Percentiles rank a stretch among this genome's conserved stretches.
These are phyloP conservation scores for Sinella curviseta DNA, from an alignment of 1,140 invertebrate species.

Conservation along the genomic window DNA sequence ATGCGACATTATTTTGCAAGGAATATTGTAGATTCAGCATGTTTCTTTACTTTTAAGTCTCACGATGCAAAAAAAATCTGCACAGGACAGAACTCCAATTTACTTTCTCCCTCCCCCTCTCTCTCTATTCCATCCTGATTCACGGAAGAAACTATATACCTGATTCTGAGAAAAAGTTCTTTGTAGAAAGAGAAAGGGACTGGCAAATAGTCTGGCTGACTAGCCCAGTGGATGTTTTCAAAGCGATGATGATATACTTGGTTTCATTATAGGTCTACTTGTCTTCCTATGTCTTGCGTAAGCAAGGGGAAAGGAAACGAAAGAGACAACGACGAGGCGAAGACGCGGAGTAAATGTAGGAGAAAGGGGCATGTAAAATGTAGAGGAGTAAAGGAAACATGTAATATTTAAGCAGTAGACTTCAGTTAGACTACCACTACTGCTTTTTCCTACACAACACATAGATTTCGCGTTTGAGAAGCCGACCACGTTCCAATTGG, in stretches of 20 bases:
- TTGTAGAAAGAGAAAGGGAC: neutral
- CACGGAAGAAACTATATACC: neutral
- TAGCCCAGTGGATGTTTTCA: neutral
- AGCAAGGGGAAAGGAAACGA: neutral
- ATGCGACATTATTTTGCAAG: no score
- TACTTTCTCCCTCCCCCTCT: no score
- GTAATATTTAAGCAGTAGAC: no score
- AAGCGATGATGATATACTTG: neutral
- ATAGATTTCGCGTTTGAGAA: no score
- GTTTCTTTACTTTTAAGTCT: no score
- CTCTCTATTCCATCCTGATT: neutral
- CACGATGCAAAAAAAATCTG: no score
- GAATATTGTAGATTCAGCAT: no score
- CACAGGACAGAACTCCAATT: neutral
- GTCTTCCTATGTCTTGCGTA: no score
- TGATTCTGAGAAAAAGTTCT: conserved; percentile 6
- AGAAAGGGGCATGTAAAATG: no score
- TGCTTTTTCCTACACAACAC: no score
- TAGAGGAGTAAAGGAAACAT: neutral
- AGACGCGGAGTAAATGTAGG: neutral
- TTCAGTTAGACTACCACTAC: no score
- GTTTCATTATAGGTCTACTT: no score
- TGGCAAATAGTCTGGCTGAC: neutral
- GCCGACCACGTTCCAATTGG: conserved; percentile 8
- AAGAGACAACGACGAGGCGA: neutral